These are phyloP conservation scores for Antennarius striatus DNA, from an alignment of 2,113 vertebrate species.

Conservation along the genomic window DNA sequence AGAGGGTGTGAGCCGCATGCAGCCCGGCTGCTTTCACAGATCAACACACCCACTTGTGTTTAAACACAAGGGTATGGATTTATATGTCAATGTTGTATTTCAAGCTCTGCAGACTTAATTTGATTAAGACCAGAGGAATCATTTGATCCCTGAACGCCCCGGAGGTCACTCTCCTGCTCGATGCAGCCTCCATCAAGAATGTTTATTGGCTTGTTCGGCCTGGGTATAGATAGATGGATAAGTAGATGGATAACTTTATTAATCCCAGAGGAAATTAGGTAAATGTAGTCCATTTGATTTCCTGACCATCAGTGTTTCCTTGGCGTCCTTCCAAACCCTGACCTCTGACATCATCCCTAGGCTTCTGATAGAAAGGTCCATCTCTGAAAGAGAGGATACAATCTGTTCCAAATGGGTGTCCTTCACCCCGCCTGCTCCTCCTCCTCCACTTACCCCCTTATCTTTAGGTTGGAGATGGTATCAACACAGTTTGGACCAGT, in stretches of 20 bases:
- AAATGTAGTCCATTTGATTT: too few species aligned
- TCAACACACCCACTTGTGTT: constrained; percentile 29
- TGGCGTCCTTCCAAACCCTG: constrained; percentile 30
- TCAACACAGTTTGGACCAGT: constrained; percentile 74
- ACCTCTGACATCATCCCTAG: constrained; percentile 50
- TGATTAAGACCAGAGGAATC: constrained; percentile 51
- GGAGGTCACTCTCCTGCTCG: constrained; percentile 38
- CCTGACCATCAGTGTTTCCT: neutral
- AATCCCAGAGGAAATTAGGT: too few species aligned
- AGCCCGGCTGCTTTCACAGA: constrained; percentile 33
- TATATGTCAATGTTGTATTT: constrained; percentile 23
- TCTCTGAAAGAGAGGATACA: constrained; percentile 32
- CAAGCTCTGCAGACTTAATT: constrained; percentile 46
- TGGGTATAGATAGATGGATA: neutral
- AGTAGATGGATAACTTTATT: too few species aligned
- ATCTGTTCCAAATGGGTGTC: constrained; percentile 59
- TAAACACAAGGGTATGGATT: constrained; percentile 39
- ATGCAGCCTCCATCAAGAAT: neutral
- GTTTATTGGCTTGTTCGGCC: constrained; percentile 18
- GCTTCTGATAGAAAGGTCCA: constrained; percentile 31
- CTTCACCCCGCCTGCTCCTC: constrained; percentile 70
- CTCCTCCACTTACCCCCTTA: constrained; percentile 64
- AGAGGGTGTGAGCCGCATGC: constrained; percentile 50
- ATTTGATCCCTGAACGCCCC: constrained; percentile 51
- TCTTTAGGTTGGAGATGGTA: constrained; percentile 75